These are phyloP conservation scores for Conomelus anceps DNA, from an alignment of 2,888 invertebrate genomes.

Conservation along the genomic window DNA sequence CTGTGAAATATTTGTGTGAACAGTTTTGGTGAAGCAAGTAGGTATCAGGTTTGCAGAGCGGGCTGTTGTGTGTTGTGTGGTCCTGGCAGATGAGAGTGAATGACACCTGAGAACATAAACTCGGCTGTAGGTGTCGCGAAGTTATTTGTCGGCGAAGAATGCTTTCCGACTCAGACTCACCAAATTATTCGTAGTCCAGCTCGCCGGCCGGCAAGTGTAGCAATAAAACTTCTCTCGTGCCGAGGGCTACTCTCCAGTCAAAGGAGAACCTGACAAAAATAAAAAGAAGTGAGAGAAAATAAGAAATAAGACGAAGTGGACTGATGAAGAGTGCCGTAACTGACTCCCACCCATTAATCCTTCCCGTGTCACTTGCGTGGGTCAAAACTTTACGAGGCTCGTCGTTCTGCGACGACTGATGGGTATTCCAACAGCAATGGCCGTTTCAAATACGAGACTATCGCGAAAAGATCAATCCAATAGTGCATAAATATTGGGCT, in stretches of 20 bases:
- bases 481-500: background rate
- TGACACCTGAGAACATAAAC: background rate
- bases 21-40: background rate
- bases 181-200: background rate
- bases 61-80: background rate
- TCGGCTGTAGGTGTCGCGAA: background rate
- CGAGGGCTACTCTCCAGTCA: background rate
- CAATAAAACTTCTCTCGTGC: conserved; percentile 1
- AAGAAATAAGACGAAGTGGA: background rate
- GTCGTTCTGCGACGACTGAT: background rate
- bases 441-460: background rate
- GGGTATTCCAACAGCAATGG: no score
- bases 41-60: background rate
- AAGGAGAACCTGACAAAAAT: background rate
- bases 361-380: background rate
- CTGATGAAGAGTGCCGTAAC: background rate
- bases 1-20: background rate
- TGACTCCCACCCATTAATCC: background rate
- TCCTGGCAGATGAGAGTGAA: background rate
- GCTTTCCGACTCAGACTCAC: background rate
- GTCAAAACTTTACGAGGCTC: background rate
- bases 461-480: background rate
- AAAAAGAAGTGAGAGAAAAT: no score
- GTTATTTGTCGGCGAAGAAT: background rate
- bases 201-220: background rate